Base-by-base conservation (phyloP, 2,888 invertebrate species). In the Alsophila aescularia region DNA sequence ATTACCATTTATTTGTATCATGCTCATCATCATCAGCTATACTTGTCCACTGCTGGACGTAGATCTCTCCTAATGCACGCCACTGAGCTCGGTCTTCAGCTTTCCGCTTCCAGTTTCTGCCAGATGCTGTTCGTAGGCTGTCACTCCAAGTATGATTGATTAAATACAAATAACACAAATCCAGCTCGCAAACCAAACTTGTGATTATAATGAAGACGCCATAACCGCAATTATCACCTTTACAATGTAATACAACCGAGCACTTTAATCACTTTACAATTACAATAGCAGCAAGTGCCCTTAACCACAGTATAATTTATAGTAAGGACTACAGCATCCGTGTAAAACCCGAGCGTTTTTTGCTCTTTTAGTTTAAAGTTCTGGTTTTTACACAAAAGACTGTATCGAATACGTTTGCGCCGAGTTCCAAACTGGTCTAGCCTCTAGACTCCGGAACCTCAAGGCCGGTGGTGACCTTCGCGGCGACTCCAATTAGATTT, bases 391-490 rank as follows among this genome's bases (percentile, higher is more conserved):
- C 40, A 40, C 27, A 48, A 53, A 45, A 21, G 14, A 15, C 40
- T 14, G 44, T 13, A 35, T 40, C 40, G 40, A 27, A 40, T 27
- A 35, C 24, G 35, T 44, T 4, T 7, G 24, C 7, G 24, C 5
- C 8, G 7, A 7, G 24, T 1, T 24, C 24, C 24, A 42, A 60
- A 60, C 58, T 53, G 58, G 62, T 63, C 58, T 47, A 42, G 15
- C 45, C 32, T 32, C 9, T 24, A 41, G 27, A 35, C 27, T 14
- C 31, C 27, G 39, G 27, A 7, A 10, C 36, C 2, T 15, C 55
- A 62, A 64, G 64, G 64, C 54, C 56, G 48, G 2, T n/a, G 12
- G 18, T 21, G 35, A 60, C 54, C 56, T 56, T 53, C 55, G 29
- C 60, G 39, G 40, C 14, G 39, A 2, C 5, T 29, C 48, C 35